phyloP scores from a whole-genome alignment of 1,140 invertebrate genomes.

The Drosophila novamexicana region DNA sequence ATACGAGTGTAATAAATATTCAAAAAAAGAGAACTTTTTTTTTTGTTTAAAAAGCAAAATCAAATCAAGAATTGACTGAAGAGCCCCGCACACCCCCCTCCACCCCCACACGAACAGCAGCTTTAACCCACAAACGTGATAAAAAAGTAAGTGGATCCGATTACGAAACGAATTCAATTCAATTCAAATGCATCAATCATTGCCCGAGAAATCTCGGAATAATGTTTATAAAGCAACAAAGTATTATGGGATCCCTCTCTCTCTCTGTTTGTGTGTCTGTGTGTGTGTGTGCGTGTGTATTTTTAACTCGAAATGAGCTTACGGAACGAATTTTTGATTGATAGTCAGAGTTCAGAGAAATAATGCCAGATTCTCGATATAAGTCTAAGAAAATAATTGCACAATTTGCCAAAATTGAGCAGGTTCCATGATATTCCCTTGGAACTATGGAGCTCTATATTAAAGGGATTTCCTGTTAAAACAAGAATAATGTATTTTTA shows the following conservation, averaged over 20 bases:
- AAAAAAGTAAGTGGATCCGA: slow-evolving; percentile 68
- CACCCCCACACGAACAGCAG: slow-evolving; percentile 28
- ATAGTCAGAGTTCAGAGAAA: slow-evolving; percentile 21
- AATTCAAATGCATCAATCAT: slow-evolving; percentile 63
- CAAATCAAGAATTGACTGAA: slow-evolving; percentile 50
- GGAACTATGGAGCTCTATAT: no score
- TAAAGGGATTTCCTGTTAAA: no score
- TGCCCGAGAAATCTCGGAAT: slow-evolving; percentile 35
- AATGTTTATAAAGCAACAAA: slow-evolving; percentile 9
- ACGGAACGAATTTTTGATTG: slow-evolving; percentile 76
- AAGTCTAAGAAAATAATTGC: no score
- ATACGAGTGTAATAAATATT: slow-evolving; percentile 6
- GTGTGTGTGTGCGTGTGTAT: background rate
- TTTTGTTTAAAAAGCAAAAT: slow-evolving; percentile 23
- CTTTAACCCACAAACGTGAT: slow-evolving; percentile 63
- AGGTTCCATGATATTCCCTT: no score
- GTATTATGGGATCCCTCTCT: background rate
- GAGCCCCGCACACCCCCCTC: background rate
- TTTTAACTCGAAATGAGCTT: slow-evolving; percentile 55
- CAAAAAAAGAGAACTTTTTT: background rate
- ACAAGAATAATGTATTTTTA: no score
- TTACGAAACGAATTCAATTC: slow-evolving; percentile 40
- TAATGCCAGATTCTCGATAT: no score
- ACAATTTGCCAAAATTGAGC: no score
- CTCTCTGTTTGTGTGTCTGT: background rate